Percentiles rank a stretch among this genome's conserved stretches.
Evolutionary conservation across 2,797 vertebrate species (phyloP).

Genomic region (Labeo calbasu): DNA sequence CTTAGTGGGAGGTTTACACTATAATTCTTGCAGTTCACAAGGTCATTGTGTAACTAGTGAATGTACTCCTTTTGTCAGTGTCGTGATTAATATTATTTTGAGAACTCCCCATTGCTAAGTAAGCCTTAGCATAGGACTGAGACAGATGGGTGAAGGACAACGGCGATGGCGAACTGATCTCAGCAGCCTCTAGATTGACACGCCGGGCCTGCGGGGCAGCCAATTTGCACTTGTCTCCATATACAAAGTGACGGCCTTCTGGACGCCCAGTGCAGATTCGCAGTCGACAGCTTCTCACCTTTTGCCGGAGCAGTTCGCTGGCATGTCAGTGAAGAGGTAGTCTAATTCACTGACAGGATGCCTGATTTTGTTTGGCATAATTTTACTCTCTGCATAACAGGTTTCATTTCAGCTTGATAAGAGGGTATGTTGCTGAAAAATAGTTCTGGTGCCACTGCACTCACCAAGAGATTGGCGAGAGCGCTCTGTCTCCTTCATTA

Average conservation of each 20-base stretch:
- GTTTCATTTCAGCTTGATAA: constrained; percentile 15
- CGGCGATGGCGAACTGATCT: constrained; percentile 14
- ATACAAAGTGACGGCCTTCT: constrained; percentile 29
- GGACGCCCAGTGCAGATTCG: constrained; percentile 34
- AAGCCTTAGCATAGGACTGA: constrained; percentile 14
- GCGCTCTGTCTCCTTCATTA: neutral
- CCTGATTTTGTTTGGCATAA: constrained; percentile 42
- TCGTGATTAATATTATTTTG: constrained; percentile 21
- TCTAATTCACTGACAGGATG: constrained; percentile 34
- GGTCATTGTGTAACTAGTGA: constrained; percentile 1
- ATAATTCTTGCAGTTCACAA: neutral
- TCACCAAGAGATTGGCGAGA: neutral
- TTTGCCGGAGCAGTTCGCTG: constrained; percentile 26
- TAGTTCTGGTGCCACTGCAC: neutral
- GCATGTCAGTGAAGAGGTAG: constrained; percentile 24
- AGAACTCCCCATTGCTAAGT: constrained; percentile 20
- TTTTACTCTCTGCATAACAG: constrained; percentile 23
- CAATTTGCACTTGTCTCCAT: constrained; percentile 35
- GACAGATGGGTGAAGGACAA: constrained; percentile 48
- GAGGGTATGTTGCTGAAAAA: neutral
- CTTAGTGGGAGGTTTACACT: neutral
- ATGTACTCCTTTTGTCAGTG: neutral
- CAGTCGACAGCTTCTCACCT: constrained; percentile 48
- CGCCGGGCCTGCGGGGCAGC: constrained; percentile 7
- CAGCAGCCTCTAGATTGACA: constrained; percentile 37